Evolutionary conservation across 2,797 vertebrate species (phyloP).

Genomic region (Lacerta agilis): DNA sequence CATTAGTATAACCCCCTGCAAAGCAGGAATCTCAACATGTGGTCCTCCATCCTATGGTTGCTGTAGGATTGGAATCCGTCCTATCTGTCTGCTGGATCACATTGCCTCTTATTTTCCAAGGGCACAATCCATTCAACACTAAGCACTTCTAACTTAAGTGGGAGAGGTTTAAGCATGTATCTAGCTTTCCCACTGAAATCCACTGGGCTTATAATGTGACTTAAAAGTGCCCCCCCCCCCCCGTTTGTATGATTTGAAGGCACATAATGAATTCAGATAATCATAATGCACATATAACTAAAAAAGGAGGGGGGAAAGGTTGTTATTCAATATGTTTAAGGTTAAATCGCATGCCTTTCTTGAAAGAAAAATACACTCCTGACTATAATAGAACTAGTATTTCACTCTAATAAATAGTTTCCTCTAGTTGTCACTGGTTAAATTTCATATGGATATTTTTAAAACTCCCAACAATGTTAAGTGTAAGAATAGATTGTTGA

Average conservation of each 20-base stretch:
- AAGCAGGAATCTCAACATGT: too few species aligned
- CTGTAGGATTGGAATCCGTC: not conserved
- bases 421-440: constrained; percentile 9
- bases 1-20: too few species aligned
- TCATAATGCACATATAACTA: not conserved
- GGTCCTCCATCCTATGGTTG: not conserved
- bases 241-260: not conserved
- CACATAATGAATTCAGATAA: not conserved
- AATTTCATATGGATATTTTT: constrained; percentile 1
- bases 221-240: not conserved
- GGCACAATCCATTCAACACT: not conserved
- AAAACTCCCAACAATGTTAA: not conserved
- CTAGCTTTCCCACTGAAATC: not conserved
- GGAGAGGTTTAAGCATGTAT: not conserved
- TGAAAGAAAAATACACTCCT: not conserved
- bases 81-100: not conserved
- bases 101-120: not conserved
- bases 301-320: not conserved
- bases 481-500: constrained; percentile 18
- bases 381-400: constrained; percentile 18
- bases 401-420: constrained; percentile 31
- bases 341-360: not conserved
- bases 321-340: not conserved
- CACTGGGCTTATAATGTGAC: not conserved
- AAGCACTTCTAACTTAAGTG: not conserved